Conservation (phyloP, 2,888 invertebrate genomes). For the Spisula solida region DNA sequence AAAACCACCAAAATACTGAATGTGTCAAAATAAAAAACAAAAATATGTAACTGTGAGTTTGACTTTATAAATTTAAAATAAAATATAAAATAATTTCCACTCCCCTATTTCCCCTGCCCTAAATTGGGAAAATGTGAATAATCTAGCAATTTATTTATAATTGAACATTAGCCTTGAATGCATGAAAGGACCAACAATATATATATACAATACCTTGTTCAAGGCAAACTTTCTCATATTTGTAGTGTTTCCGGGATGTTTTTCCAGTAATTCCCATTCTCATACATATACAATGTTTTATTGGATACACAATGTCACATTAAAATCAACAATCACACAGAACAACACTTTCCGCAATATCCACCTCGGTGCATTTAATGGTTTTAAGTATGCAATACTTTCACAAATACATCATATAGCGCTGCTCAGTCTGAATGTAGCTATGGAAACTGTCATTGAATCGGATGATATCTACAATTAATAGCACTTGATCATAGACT, state of each 20-base stretch:
- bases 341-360: neutral
- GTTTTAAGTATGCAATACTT: neutral
- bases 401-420: neutral
- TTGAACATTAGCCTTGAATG: no score
- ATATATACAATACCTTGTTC: constrained; percentile 17
- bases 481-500: neutral
- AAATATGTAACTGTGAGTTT: no score
- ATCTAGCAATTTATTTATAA: no score
- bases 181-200: neutral
- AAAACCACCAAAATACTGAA: no score
- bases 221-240: constrained; percentile 19
- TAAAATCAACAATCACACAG: neutral
- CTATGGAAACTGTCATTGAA: neutral
- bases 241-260: constrained; percentile 24
- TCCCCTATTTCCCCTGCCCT: no score
- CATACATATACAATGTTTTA: neutral
- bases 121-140: no score
- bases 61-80: no score
- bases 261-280: constrained; percentile 17
- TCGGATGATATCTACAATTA: neutral
- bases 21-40: no score
- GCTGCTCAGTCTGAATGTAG: neutral
- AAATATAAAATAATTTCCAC: no score
- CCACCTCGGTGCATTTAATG: no score
- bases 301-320: neutral